Conservation (phyloP, 2,113 vertebrate genomes). For the Sakesphorus luctuosus region DNA sequence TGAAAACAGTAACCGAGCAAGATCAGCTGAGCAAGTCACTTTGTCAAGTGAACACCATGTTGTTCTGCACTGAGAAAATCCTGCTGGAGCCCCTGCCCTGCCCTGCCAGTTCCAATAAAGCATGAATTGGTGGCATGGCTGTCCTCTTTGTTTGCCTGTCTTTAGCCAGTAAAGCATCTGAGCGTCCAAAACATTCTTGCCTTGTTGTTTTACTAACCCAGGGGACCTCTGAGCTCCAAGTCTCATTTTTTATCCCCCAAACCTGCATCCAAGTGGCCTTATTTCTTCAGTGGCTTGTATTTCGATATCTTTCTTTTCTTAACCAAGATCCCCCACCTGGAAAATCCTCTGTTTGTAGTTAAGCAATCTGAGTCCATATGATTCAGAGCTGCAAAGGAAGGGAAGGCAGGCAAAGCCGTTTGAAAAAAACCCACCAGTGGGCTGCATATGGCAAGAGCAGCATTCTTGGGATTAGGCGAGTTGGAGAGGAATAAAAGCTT, state of each 20-base stretch:
- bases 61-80: background rate
- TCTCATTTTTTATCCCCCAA: background rate
- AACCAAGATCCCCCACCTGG: constrained; percentile 65
- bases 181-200: background rate
- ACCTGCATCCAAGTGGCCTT: constrained; percentile 14
- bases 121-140: background rate
- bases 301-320: constrained; percentile 41
- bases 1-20: background rate
- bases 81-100: background rate
- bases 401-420: constrained; percentile 18
- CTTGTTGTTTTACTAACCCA: background rate
- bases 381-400: constrained; percentile 63
- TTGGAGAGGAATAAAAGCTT: constrained; percentile 50
- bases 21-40: background rate
- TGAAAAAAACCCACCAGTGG: background rate
- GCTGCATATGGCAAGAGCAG: constrained; percentile 43
- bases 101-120: background rate
- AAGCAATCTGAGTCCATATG: constrained; percentile 33
- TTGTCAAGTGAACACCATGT: background rate
- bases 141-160: constrained; percentile 2
- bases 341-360: constrained; percentile 69
- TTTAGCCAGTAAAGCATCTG: constrained; percentile 26
- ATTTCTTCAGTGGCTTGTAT: constrained; percentile 20
- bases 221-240: background rate
- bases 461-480: constrained; percentile 56